Conservation (phyloP, 2,113 vertebrate genomes). For the Ceuthmochares aereus region DNA sequence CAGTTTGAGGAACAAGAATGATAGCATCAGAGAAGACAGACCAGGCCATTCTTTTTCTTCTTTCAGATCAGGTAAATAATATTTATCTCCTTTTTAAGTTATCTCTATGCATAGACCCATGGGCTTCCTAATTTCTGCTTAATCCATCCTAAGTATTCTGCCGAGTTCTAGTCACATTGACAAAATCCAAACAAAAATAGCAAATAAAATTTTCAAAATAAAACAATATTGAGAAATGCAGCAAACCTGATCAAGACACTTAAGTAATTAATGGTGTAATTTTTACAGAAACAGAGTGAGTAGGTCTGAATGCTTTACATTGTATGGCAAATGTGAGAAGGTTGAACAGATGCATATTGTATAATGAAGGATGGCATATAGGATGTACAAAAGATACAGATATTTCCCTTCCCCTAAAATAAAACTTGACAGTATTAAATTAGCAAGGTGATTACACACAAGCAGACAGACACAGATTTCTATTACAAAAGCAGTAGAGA, state of each 20-base stretch:
- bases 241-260: background rate
- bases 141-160: background rate
- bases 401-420: background rate
- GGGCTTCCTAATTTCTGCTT: background rate
- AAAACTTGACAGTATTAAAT: background rate
- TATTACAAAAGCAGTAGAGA: background rate
- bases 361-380: background rate
- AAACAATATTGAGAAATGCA: background rate
- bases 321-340: background rate
- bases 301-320: background rate
- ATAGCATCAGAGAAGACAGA: background rate
- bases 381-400: background rate
- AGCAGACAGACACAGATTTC: background rate
- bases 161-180: background rate
- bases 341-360: background rate
- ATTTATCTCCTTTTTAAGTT: background rate
- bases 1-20: background rate
- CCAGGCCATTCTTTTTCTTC: background rate
- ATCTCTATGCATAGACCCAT: background rate
- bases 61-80: background rate
- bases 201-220: background rate
- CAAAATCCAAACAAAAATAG: background rate
- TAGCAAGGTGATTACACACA: background rate
- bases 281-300: background rate
- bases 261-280: background rate